Conservation (phyloP, 2,797 vertebrate species). For the Chlorospingus semifuscus region DNA sequence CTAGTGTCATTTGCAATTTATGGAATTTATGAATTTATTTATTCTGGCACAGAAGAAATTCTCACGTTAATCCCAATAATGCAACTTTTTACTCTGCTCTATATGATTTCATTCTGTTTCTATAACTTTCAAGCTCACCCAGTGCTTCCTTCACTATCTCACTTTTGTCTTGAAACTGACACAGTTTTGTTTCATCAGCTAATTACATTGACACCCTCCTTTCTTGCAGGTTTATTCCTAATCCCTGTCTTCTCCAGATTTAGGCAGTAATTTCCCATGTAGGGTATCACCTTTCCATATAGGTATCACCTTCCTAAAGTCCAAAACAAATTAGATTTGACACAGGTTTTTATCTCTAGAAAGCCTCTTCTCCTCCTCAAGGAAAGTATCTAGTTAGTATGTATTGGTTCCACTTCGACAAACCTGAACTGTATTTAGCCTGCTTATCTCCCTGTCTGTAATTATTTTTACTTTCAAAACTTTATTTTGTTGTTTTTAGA, state of each 20-base stretch:
- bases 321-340: constrained; percentile 4
- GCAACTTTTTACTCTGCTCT: neutral
- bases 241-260: neutral
- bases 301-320: neutral
- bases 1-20: constrained; percentile 10
- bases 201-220: neutral
- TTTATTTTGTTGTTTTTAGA: neutral
- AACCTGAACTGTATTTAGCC: neutral
- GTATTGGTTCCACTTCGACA: neutral
- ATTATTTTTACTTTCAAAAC: neutral
- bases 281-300: neutral
- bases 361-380: neutral
- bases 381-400: neutral
- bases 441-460: neutral
- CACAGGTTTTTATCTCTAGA: neutral
- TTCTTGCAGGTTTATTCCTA: neutral
- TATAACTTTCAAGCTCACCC: neutral
- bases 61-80: constrained; percentile 13
- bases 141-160: neutral
- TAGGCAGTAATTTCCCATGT: neutral
- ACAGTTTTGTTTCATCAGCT: constrained; percentile 15
- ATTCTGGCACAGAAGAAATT: neutral
- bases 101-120: neutral
- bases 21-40: constrained; percentile 40
- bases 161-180: neutral